phyloP scores from a whole-genome alignment of 1,140 invertebrate species.

The Drosophila bipectinata region DNA sequence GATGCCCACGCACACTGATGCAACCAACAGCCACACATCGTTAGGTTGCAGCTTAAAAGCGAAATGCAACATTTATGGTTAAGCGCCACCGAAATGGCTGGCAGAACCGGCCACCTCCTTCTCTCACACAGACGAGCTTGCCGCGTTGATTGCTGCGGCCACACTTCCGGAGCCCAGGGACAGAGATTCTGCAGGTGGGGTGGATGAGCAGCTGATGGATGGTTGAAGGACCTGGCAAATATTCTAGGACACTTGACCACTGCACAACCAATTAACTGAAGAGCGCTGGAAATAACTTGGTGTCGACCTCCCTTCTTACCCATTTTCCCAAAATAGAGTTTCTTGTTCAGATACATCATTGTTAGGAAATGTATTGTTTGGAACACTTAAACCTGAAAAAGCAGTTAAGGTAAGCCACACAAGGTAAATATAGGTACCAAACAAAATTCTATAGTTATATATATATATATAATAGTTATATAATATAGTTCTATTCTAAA shows the following conservation, averaged over 20 bases:
- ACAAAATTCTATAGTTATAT: no score
- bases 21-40: constrained; percentile 17
- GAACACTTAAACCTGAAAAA: not conserved
- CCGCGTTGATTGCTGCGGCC: constrained; percentile 75
- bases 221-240: constrained; percentile 38
- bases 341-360: not conserved
- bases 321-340: no score
- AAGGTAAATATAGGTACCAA: no score
- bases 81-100: constrained; percentile 62
- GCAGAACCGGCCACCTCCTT: constrained; percentile 3
- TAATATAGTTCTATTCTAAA: no score
- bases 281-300: constrained; percentile 9
- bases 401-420: no score
- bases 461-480: no score
- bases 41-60: constrained; percentile 62
- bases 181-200: constrained; percentile 45
- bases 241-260: constrained; percentile 42
- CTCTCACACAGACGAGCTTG: constrained; percentile 16
- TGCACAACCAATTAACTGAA: constrained; percentile 70
- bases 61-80: constrained; percentile 75
- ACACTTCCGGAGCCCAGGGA: constrained; percentile 58
- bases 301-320: not conserved
- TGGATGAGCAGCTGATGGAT: constrained; percentile 13
- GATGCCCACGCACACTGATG: constrained; percentile 6
- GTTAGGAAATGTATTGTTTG: not conserved